Evolutionary conservation across 2,113 vertebrate species (phyloP).

Genomic region (Psammodynastes pulverulentus): DNA sequence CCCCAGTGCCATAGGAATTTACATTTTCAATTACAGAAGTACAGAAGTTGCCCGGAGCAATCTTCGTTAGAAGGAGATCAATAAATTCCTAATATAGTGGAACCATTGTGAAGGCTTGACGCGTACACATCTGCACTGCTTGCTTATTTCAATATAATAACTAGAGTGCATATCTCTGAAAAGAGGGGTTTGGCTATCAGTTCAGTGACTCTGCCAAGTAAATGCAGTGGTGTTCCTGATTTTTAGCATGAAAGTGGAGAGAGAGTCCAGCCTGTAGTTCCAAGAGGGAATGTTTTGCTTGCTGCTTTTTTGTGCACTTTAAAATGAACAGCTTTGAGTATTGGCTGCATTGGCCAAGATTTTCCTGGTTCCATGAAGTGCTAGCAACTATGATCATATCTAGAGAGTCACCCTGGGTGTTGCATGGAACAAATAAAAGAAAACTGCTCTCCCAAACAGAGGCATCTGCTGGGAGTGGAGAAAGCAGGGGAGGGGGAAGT

Average conservation of each 20-base stretch:
- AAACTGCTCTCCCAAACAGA: neutral
- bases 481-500: neutral
- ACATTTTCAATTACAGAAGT: slow-evolving; percentile 8
- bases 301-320: neutral
- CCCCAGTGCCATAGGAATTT: neutral
- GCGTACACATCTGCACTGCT: too few species aligned
- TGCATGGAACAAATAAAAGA: neutral
- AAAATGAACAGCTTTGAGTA: neutral
- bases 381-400: neutral
- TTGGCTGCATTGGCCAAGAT: neutral
- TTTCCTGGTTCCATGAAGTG: neutral
- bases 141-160: neutral
- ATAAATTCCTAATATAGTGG: neutral
- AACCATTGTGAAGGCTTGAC: neutral
- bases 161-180: neutral
- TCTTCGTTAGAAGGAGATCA: neutral
- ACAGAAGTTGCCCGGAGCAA: neutral
- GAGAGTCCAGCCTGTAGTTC: neutral
- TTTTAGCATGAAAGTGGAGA: neutral
- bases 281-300: neutral
- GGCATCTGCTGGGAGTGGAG: neutral
- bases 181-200: neutral
- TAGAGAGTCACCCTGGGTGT: neutral
- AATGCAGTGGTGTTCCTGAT: neutral
- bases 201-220: neutral